Base-by-base conservation (phyloP, 2,113 vertebrate genomes). In the Camelus dromedarius region DNA sequence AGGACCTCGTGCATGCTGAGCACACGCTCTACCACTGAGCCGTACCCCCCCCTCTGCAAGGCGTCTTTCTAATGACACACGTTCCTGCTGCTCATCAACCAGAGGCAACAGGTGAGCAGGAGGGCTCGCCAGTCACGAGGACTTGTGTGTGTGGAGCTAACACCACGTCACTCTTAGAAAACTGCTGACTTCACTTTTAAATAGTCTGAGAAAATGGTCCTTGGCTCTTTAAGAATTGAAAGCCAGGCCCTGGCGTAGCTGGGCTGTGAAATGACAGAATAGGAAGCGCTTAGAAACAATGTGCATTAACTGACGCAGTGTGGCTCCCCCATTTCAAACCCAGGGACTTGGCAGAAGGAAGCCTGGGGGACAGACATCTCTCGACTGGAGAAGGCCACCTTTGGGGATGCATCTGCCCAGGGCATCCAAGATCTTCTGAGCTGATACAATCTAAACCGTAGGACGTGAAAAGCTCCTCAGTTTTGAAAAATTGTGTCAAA, bases 151-250 rank as follows among this genome's bases (percentile, higher is more conserved):
- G 0, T 6, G 30, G 19, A 13, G 30, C 24, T 12, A 35, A 42
- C 0, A 1, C 35, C 6, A 0, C 0, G 0, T 0, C 2, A 19
- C 35, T 16, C 73, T 46, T 58, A 0, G 7, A 73, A 66, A 32
- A 22, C 22, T 5, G 1, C 46, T 48, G 2, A 1, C 28, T 19
- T n/a, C 24, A 28, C 22, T 30, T 64, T 56, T 8, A 26, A 62
- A 58, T 18, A 26, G 28, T 66, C 22, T 38, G 28, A 50, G 6
- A 19, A 46, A 35, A 32, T 2, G 6, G 54, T 32, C 42, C 72
- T 77, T 62, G 72, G 48, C 54, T 73, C 38, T n/a, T 64, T 3
- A 3, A 26, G 24, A 9, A 20, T 19, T 10, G 30, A 52, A 66
- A 94, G 32, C 10, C 38, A 60, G 62, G 2, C 11, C 3, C 5